These are phyloP conservation scores for Psittacula echo DNA, from an alignment of 2,797 vertebrate genomes.

Conservation along the genomic window DNA sequence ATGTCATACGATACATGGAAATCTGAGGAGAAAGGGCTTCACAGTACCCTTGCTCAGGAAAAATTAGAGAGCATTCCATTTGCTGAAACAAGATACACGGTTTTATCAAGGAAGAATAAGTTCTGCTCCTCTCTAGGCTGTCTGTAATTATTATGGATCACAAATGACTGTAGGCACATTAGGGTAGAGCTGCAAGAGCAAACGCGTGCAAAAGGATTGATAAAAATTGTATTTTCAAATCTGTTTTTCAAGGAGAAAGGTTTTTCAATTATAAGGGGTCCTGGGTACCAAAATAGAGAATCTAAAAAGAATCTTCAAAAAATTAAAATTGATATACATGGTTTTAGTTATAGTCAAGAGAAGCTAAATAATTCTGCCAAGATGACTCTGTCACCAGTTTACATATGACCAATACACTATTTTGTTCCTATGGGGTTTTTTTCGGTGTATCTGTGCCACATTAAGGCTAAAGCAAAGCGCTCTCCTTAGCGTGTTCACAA, in stretches of 20 bases:
- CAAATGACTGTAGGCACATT: not conserved
- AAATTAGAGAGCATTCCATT: not conserved
- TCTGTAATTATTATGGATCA: fast-evolving
- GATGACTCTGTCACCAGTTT: not conserved
- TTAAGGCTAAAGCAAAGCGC: not conserved
- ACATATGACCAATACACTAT: fast-evolving
- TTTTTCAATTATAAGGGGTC: not conserved
- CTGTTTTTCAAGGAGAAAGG: not conserved
- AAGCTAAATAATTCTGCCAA: not conserved
- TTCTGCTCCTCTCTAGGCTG: not conserved
- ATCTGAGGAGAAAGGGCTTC: not conserved
- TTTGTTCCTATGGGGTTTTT: not conserved
- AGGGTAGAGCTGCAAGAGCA: not conserved
- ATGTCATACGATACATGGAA: fast-evolving
- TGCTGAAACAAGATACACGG: not conserved
- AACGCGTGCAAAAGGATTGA: fast-evolving
- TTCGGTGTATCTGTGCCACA: not conserved
- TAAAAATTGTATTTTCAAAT: not conserved
- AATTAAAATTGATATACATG: not conserved
- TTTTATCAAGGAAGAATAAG: not conserved
- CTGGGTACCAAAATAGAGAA: not conserved
- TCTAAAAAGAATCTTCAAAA: not conserved
- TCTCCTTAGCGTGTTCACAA: not conserved
- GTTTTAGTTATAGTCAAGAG: not conserved
- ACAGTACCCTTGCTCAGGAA: not conserved